Percentiles rank a stretch among this genome's conserved stretches.
Conservation (phyloP, 2,797 vertebrate genomes). For the Hemitrygon akajei region DNA sequence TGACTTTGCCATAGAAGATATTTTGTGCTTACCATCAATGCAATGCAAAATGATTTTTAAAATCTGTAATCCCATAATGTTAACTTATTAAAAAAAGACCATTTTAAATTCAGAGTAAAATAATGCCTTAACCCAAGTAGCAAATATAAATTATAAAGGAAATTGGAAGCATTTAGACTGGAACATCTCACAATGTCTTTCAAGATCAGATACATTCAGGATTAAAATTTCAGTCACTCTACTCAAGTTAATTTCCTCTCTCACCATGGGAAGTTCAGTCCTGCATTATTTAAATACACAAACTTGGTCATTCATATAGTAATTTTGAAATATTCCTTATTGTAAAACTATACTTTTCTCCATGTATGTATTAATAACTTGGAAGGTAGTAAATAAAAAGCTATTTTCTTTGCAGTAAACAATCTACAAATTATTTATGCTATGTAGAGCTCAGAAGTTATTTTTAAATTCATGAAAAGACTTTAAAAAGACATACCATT, state of each 20-base stretch:
- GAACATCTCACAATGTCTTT: background rate
- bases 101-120: background rate
- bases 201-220: background rate
- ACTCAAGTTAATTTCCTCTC: background rate
- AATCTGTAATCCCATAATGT: background rate
- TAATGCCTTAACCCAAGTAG: background rate
- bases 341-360: background rate
- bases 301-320: background rate
- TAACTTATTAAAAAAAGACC: background rate
- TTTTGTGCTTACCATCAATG: background rate
- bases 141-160: background rate
- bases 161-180: background rate
- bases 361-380: background rate
- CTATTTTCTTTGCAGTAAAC: too few relatives aligned
- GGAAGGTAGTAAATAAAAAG: background rate
- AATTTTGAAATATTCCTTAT: background rate
- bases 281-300: background rate
- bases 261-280: background rate
- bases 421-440: background rate
- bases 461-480: background rate
- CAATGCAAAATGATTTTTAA: background rate
- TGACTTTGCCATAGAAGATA: background rate
- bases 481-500: background rate
- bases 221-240: background rate
- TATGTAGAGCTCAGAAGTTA: background rate